A percentile compares a stretch with the other conserved stretches of the same genome.
These are phyloP conservation scores for Charanyca ferruginea DNA, from an alignment of 2,888 invertebrate species.

Conservation along the genomic window DNA sequence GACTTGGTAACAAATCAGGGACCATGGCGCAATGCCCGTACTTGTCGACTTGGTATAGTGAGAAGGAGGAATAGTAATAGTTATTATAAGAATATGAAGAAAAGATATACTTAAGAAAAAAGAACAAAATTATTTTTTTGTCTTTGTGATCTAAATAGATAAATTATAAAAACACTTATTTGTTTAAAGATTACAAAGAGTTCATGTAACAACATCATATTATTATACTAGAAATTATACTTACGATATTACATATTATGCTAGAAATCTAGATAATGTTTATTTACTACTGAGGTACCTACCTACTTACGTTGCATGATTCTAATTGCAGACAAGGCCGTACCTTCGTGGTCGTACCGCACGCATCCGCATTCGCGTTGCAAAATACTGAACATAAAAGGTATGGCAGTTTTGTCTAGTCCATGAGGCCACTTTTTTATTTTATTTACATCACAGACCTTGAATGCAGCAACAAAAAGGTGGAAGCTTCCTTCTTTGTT, in stretches of 20 bases:
- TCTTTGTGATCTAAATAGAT: too few species aligned
- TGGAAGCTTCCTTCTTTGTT: constrained; percentile 28
- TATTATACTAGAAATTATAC: not conserved
- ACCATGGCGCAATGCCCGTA: not conserved
- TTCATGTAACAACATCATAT: not conserved
- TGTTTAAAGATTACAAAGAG: not conserved
- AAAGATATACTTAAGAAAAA: not conserved
- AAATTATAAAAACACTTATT: too few species aligned
- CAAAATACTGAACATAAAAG: constrained; percentile 45
- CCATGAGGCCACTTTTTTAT: constrained; percentile 22
- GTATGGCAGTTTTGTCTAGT: constrained; percentile 38
- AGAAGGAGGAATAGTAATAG: not conserved
- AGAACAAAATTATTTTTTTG: too few species aligned
- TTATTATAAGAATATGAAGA: not conserved
- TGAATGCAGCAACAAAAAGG: constrained; percentile 24
- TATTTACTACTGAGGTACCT: constrained; percentile 13
- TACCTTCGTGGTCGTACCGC: constrained; percentile 27
- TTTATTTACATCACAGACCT: constrained; percentile 28
- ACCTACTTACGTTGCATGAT: constrained; percentile 47
- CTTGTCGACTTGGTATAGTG: not conserved
- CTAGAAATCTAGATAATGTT: constrained; percentile 13
- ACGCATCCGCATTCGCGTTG: constrained; percentile 54
- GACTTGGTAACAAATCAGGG: not conserved
- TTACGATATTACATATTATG: constrained; percentile 8
- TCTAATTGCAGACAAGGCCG: constrained; percentile 53